Percentiles rank a stretch among this genome's conserved stretches.
phyloP scores from a whole-genome alignment of 2,888 invertebrate genomes.

The Spisula solida region DNA sequence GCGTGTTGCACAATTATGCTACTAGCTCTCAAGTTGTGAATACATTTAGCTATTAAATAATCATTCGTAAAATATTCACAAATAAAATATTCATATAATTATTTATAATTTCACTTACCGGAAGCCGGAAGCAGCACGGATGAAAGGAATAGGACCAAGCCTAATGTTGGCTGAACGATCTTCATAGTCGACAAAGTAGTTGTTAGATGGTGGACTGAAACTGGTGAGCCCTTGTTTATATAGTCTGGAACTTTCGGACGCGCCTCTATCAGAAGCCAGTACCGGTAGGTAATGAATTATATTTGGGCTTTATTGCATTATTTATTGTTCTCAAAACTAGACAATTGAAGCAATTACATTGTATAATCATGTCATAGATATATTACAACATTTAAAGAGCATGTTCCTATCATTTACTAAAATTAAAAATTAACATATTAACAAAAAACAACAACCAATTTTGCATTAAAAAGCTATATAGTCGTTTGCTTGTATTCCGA shows the following conservation, averaged over 20 bases:
- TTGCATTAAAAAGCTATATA: not conserved
- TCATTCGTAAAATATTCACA: too few species aligned
- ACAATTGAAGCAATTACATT: not conserved
- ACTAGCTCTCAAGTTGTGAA: too few species aligned
- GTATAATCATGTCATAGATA: not conserved
- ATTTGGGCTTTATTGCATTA: not conserved
- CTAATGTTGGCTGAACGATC: not conserved
- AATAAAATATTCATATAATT: too few species aligned
- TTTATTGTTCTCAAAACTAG: slow-evolving; percentile 8
- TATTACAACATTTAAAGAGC: not conserved
- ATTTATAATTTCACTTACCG: not conserved
- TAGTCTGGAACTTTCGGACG: not conserved
- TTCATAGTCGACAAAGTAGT: not conserved
- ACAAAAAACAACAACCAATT: not conserved
- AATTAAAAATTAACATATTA: not conserved
- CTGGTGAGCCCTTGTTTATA: not conserved
- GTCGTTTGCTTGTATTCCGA: too few species aligned
- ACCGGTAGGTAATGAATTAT: not conserved
- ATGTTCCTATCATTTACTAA: slow-evolving; percentile 16
- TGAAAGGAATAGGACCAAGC: not conserved
- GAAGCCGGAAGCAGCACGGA: not conserved
- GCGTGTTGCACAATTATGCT: too few species aligned
- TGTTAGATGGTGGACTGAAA: not conserved
- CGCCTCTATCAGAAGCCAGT: not conserved
- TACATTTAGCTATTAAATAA: too few species aligned